Evolutionary conservation across 2,113 vertebrate genomes (phyloP).

Genomic region (Rattus rattus): DNA sequence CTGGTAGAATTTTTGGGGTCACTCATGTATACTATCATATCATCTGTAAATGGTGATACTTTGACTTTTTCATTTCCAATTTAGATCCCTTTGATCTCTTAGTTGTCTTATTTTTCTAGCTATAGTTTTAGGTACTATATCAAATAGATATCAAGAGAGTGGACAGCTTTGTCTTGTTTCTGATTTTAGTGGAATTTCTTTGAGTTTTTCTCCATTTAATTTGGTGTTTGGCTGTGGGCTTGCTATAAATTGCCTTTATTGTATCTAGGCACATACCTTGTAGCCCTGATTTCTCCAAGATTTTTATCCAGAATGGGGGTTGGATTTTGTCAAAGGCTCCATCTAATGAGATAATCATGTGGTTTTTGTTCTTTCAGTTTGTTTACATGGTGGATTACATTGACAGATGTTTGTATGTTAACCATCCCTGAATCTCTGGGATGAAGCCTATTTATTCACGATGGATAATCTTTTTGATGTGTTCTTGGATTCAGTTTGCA

Average conservation of each 20-base stretch:
- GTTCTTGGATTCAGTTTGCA: background rate
- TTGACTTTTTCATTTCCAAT: background rate
- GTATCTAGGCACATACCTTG: background rate
- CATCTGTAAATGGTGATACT: background rate
- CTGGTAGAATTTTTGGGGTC: background rate
- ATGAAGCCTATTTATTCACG: background rate
- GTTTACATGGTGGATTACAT: background rate
- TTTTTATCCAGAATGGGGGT: background rate
- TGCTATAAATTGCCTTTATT: background rate
- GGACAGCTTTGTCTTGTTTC: background rate
- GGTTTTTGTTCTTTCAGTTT: background rate
- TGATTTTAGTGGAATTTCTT: background rate
- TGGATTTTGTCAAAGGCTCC: background rate
- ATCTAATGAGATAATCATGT: background rate
- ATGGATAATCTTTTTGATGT: background rate
- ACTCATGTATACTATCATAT: background rate
- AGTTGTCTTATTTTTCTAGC: background rate
- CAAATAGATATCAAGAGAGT: background rate
- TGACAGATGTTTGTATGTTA: background rate
- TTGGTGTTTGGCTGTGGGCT: background rate
- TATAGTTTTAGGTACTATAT: background rate
- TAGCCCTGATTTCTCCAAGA: background rate
- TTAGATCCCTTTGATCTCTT: background rate
- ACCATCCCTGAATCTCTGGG: background rate
- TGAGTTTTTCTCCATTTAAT: background rate